A percentile compares a stretch with the other conserved stretches of the same genome.
phyloP scores from a whole-genome alignment of 1,140 invertebrate genomes.

The Helicoverpa zea region DNA sequence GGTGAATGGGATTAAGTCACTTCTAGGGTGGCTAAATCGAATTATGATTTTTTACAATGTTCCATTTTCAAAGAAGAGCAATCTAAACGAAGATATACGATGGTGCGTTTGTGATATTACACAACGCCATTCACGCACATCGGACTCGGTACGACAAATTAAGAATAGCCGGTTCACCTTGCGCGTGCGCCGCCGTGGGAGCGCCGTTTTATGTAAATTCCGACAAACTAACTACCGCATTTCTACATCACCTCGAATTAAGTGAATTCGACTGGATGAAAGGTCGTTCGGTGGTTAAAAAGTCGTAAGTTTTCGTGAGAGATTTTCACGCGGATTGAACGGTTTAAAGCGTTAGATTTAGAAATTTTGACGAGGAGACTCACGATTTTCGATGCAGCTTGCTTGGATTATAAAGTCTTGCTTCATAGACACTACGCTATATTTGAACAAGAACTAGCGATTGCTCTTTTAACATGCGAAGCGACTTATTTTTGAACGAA shows the following conservation, averaged over 20 bases:
- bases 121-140: conserved; percentile 55
- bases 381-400: not conserved
- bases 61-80: not conserved
- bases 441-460: too few species aligned
- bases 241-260: conserved; percentile 58
- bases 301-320: conserved; percentile 16
- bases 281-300: conserved; percentile 21
- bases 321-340: conserved; percentile 16
- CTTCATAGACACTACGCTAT: not conserved
- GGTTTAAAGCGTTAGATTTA: not conserved
- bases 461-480: too few species aligned
- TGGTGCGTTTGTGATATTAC: conserved; percentile 51
- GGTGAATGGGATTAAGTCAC: too few species aligned
- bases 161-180: conserved; percentile 81
- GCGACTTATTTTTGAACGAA: too few species aligned
- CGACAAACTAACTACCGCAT: conserved; percentile 65
- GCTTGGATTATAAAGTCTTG: not conserved
- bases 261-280: conserved; percentile 27
- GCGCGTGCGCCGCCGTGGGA: conserved; percentile 71
- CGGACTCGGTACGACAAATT: conserved; percentile 63
- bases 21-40: too few species aligned
- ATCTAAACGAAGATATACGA: not conserved
- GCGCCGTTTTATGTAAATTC: conserved; percentile 71
- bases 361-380: not conserved
- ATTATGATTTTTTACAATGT: too few species aligned